These are phyloP conservation scores for Exephanes ischioxanthus DNA, from an alignment of 2,888 invertebrate species.

Conservation along the genomic window DNA sequence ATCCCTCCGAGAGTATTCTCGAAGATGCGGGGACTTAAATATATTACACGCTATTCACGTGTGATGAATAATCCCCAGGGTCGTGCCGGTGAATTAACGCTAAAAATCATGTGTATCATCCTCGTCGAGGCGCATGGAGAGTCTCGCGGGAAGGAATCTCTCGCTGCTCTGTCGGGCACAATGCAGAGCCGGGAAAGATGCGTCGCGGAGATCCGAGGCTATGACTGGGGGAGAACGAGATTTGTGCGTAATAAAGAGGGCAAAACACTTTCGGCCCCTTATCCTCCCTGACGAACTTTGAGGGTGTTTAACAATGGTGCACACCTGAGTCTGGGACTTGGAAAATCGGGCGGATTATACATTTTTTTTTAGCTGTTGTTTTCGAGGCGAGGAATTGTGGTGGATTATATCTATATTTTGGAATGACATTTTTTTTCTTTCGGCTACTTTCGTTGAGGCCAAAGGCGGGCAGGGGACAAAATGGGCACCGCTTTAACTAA, in stretches of 20 bases:
- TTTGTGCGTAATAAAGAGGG: conserved; percentile 80
- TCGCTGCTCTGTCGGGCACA: conserved; percentile 2
- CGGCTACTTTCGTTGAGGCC: too few species aligned
- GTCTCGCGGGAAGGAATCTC: conserved; percentile 14
- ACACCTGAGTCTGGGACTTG: conserved; percentile 76
- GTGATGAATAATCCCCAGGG: neutral
- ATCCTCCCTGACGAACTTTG: neutral
- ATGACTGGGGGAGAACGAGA: conserved; percentile 41
- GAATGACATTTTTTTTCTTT: too few species aligned
- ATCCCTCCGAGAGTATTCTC: neutral
- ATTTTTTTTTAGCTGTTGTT: neutral
- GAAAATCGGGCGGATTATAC: neutral
- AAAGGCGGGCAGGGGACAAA: too few species aligned
- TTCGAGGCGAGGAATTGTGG: too few species aligned
- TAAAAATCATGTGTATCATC: conserved; percentile 48
- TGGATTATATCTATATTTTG: too few species aligned
- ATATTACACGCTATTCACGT: conserved; percentile 48
- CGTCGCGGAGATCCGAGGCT: conserved; percentile 21
- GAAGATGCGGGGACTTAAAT: conserved; percentile 47
- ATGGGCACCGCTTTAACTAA: too few species aligned
- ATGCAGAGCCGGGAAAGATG: conserved; percentile 36
- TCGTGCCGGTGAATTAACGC: conserved; percentile 11
- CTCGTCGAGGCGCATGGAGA: conserved; percentile 1
- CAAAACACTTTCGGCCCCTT: conserved; percentile 70
- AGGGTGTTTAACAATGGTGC: conserved; percentile 80